Evolutionary conservation across 2,113 vertebrate genomes (phyloP).

Genomic region (Osmerus mordax): DNA sequence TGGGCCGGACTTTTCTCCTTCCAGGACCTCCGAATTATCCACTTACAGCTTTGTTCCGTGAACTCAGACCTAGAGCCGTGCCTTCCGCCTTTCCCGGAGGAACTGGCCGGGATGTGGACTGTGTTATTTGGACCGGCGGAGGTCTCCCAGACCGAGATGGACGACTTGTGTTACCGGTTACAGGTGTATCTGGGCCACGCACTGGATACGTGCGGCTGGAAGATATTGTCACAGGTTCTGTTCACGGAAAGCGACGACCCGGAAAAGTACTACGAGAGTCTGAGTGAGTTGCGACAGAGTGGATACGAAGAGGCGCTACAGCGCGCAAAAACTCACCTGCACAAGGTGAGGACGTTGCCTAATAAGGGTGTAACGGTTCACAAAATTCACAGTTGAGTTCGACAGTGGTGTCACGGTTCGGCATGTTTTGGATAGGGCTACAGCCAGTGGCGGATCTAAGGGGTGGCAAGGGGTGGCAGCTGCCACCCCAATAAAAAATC

Average conservation of each 20-base stretch:
- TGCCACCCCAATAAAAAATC: no score
- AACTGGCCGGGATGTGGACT: constrained; percentile 89
- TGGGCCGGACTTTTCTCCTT: constrained; percentile 97
- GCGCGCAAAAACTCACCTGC: constrained; percentile 80
- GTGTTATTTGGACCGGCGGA: constrained; percentile 82
- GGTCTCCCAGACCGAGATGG: constrained; percentile 78
- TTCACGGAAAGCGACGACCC: constrained; percentile 90
- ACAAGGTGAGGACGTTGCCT: constrained; percentile 76
- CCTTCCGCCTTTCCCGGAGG: constrained; percentile 87
- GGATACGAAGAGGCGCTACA: constrained; percentile 92
- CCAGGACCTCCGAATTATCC: constrained; percentile 85
- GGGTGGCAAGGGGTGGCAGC: no score
- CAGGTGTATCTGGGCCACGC: constrained; percentile 92
- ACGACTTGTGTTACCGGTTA: constrained; percentile 83
- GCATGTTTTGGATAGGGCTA: no score
- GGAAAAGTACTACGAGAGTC: constrained; percentile 95
- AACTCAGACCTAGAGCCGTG: constrained; percentile 91
- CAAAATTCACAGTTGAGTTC: no score
- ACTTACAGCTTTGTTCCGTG: constrained; percentile 90
- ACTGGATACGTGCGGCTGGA: constrained; percentile 96
- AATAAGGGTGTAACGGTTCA: no score
- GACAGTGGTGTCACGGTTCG: no score
- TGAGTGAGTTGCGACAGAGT: constrained; percentile 90
- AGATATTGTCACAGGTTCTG: constrained; percentile 92
- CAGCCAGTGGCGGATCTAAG: no score